Evolutionary conservation across 2,888 invertebrate species (phyloP).

Genomic region (Meghimatium bilineatum): DNA sequence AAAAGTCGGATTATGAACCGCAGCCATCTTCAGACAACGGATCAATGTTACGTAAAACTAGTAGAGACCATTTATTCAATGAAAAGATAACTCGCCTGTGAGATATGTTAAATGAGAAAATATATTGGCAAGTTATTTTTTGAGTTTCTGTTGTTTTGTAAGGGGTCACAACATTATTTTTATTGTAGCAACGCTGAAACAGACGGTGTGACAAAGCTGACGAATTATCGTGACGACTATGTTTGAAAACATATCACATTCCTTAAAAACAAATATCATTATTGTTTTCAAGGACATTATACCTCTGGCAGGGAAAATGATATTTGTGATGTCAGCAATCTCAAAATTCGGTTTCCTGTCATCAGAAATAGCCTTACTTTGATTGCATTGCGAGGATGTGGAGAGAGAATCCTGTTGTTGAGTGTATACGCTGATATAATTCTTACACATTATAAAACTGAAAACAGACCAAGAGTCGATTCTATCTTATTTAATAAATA

Average conservation of each 20-base stretch:
- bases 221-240: neutral
- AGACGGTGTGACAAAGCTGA: neutral
- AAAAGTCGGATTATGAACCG: conserved; percentile 57
- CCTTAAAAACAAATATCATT: neutral
- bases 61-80: conserved; percentile 51
- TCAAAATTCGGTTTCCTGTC: neutral
- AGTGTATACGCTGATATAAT: too few relatives aligned
- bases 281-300: neutral
- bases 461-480: too few relatives aligned
- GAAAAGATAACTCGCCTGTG: conserved; percentile 52
- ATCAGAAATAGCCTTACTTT: too few relatives aligned
- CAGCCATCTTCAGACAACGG: conserved; percentile 56
- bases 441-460: too few relatives aligned
- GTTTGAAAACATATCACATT: neutral
- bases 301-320: neutral
- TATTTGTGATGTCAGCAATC: neutral
- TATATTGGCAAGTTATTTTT: neutral
- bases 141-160: too few relatives aligned
- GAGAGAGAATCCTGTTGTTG: too few relatives aligned
- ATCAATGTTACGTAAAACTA: conserved; percentile 50
- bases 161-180: neutral
- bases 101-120: neutral
- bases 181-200: neutral
- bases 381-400: too few relatives aligned
- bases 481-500: too few relatives aligned